Conservation (phyloP, 1,140 invertebrate genomes). For the Leptestheria dahalacensis region DNA sequence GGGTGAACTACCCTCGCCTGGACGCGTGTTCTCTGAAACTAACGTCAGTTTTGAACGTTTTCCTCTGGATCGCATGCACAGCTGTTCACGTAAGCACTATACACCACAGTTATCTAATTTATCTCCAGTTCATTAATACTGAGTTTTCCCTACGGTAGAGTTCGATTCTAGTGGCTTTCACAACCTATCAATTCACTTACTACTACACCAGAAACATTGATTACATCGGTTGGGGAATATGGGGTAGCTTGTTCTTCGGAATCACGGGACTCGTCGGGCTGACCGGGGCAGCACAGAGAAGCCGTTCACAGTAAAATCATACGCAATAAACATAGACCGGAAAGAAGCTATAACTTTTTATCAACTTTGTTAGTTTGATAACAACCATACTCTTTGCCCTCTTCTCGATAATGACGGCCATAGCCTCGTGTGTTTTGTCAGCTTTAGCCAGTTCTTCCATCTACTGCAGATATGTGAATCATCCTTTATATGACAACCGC, state of each 20-base stretch:
- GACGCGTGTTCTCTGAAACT: background rate
- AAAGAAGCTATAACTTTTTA: too few relatives aligned
- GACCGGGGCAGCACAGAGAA: background rate
- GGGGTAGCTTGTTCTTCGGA: background rate
- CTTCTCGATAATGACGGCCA: too few relatives aligned
- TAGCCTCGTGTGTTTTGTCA: too few relatives aligned
- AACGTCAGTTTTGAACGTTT: background rate
- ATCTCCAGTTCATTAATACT: background rate
- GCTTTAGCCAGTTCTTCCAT: too few relatives aligned
- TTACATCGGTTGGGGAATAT: background rate
- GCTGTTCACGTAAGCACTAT: background rate
- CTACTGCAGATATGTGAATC: too few relatives aligned
- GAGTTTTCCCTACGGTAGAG: background rate
- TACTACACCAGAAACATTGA: background rate
- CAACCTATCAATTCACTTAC: too few relatives aligned
- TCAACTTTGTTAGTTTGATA: background rate
- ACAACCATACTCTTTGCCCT: background rate
- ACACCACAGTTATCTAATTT: background rate
- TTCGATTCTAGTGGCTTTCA: background rate
- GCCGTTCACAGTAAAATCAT: background rate
- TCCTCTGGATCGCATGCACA: background rate
- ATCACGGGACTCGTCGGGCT: background rate
- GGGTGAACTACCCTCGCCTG: background rate
- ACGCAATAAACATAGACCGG: too few relatives aligned
- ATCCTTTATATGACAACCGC: background rate